Conservation (phyloP, 2,113 vertebrate genomes). For the Donacobius atricapilla region DNA sequence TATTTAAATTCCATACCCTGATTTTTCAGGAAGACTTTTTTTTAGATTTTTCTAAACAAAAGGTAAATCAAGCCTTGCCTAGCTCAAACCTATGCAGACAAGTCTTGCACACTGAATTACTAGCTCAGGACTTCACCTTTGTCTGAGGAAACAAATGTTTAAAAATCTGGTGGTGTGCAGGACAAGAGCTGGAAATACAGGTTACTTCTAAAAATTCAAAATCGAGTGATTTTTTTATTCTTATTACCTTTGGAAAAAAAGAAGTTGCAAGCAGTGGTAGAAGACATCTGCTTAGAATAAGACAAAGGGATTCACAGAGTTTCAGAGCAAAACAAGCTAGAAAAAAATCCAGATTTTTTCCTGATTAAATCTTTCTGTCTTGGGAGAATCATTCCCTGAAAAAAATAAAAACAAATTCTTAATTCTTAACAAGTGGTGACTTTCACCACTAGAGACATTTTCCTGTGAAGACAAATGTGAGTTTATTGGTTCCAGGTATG, state of each 20-base stretch:
- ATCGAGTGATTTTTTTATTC: rapidly evolving
- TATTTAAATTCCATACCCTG: neutral
- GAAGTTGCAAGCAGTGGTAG: neutral
- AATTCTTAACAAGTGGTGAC: neutral
- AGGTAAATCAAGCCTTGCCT: neutral
- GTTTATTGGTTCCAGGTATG: neutral
- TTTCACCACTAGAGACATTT: neutral
- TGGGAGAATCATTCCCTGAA: neutral
- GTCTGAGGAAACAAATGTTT: neutral
- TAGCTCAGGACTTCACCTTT: neutral
- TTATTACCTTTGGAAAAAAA: neutral
- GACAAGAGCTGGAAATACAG: neutral
- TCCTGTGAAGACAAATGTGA: neutral
- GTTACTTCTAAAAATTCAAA: neutral
- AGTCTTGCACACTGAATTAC: neutral
- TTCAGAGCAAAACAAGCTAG: neutral
- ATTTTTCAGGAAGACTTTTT: neutral
- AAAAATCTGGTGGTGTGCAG: neutral
- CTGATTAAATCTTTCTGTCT: neutral
- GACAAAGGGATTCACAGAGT: neutral
- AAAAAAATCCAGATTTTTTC: neutral
- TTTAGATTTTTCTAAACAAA: neutral
- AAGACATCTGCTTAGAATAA: neutral
- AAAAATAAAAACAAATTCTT: neutral
- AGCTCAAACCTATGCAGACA: neutral